Conservation (phyloP, 2,888 invertebrate genomes). For the Euproctis similis region DNA sequence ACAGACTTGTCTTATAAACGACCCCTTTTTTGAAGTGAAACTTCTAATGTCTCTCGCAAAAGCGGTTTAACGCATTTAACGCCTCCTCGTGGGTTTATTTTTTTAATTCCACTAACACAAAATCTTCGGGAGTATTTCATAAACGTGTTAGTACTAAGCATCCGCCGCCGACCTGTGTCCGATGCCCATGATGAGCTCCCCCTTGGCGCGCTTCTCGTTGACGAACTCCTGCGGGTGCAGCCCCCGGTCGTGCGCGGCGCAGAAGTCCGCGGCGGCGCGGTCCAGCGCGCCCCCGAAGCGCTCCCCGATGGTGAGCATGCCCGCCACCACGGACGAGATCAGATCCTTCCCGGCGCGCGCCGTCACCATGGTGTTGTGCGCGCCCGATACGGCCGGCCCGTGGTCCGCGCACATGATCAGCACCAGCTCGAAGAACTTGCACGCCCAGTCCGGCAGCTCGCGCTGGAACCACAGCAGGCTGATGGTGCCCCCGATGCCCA, state of each 20-base stretch:
- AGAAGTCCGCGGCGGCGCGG: conserved; percentile 98
- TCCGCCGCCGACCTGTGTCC: conserved; percentile 87
- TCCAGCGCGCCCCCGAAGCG: conserved; percentile 99
- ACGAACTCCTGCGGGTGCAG: conserved; percentile 99
- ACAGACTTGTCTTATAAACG: too few species aligned
- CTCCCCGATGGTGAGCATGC: conserved; percentile 97
- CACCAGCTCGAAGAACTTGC: conserved; percentile 99
- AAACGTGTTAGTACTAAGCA: too few species aligned
- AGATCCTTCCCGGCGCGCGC: conserved; percentile 98
- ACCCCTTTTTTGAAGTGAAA: too few species aligned
- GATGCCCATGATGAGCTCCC: conserved; percentile 99
- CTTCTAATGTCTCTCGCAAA: too few species aligned
- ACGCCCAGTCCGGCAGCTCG: conserved; percentile 93
- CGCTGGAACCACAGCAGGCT: conserved; percentile 99
- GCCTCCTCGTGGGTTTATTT: too few species aligned
- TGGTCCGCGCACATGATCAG: conserved; percentile 99
- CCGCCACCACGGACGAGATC: conserved; percentile 96
- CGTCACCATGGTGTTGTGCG: conserved; percentile 98
- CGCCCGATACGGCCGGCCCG: conserved; percentile 98
- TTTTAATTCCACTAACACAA: too few species aligned
- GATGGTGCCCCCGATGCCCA: conserved; percentile 98
- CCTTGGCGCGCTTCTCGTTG: conserved; percentile 96
- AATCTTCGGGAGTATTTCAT: too few species aligned
- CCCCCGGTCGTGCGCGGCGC: conserved; percentile 95
- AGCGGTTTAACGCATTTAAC: too few species aligned